These are phyloP conservation scores for Drosophila macrospina DNA, from an alignment of 2,888 invertebrate species.

Conservation along the genomic window DNA sequence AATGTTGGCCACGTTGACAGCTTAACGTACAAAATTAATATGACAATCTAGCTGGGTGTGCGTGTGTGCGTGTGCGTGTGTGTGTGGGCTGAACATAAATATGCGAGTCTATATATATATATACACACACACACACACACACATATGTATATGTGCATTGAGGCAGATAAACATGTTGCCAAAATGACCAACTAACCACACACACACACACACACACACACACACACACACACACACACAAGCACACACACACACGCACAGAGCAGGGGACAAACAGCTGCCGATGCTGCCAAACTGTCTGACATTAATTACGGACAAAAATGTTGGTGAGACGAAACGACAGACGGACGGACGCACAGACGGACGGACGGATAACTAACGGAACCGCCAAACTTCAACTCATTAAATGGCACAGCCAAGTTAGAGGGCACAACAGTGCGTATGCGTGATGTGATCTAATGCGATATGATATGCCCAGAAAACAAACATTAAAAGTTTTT, in stretches of 20 bases:
- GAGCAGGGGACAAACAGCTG: slow-evolving; percentile 47
- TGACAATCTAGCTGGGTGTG: slow-evolving; percentile 68
- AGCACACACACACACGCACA: background rate
- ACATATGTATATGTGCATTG: slow-evolving; percentile 55
- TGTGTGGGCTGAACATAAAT: slow-evolving; percentile 42
- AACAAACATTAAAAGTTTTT: slow-evolving; percentile 77
- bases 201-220: slow-evolving; percentile 12
- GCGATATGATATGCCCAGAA: slow-evolving; percentile 55
- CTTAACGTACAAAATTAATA: slow-evolving; percentile 79
- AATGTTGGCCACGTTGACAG: slow-evolving; percentile 77
- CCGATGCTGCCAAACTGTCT: slow-evolving; percentile 42
- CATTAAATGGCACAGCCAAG: slow-evolving; percentile 59
- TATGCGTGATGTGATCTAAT: slow-evolving; percentile 70
- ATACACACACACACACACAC: slow-evolving; percentile 14
- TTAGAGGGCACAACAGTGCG: slow-evolving; percentile 51
- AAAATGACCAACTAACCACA: slow-evolving; percentile 53
- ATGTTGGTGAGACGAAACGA: slow-evolving; percentile 29
- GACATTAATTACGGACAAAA: slow-evolving; percentile 66
- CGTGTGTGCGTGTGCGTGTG: slow-evolving; percentile 28
- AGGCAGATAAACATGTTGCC: slow-evolving; percentile 76
- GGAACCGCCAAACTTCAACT: slow-evolving; percentile 44
- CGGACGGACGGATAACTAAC: slow-evolving; percentile 17
- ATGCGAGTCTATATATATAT: slow-evolving; percentile 28
- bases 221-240: slow-evolving; percentile 12
- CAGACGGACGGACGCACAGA: slow-evolving; percentile 12